These are phyloP conservation scores for Eledone cirrhosa DNA, from an alignment of 2,888 invertebrate species.

Conservation along the genomic window DNA sequence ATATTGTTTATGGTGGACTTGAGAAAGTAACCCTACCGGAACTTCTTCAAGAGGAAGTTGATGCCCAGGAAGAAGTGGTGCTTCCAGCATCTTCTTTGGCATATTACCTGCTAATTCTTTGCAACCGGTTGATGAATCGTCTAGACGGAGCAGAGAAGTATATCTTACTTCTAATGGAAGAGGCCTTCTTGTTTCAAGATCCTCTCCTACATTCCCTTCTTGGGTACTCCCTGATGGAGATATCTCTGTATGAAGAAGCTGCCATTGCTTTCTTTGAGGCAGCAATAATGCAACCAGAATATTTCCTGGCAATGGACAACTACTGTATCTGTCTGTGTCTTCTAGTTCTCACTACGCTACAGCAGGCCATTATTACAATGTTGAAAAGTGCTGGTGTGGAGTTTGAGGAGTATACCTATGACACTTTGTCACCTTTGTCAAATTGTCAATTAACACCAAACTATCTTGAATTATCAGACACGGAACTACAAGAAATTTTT, in stretches of 20 bases:
- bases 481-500: conserved; percentile 27
- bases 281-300: conserved; percentile 51
- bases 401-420: not conserved
- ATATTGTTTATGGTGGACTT: conserved; percentile 58
- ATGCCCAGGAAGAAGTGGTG: conserved; percentile 62
- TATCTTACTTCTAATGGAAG: conserved; percentile 52
- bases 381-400: conserved; percentile 29
- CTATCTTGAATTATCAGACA: conserved; percentile 21
- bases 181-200: conserved; percentile 50
- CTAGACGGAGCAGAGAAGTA: conserved; percentile 54
- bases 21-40: conserved; percentile 64
- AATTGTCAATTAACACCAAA: conserved; percentile 5
- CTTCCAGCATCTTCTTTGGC: conserved; percentile 58
- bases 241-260: conserved; percentile 60
- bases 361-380: conserved; percentile 47
- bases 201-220: conserved; percentile 59
- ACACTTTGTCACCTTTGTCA: not conserved
- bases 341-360: conserved; percentile 41
- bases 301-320: conserved; percentile 58
- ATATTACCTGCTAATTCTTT: conserved; percentile 61
- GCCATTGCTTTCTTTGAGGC: conserved; percentile 57
- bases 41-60: conserved; percentile 61
- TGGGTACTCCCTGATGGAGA: conserved; percentile 63
- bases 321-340: conserved; percentile 58
- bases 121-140: conserved; percentile 54